A percentile compares a stretch with the other conserved stretches of the same genome.
phyloP scores from a whole-genome alignment of 2,113 vertebrate species.

The Ahaetulla prasina region DNA sequence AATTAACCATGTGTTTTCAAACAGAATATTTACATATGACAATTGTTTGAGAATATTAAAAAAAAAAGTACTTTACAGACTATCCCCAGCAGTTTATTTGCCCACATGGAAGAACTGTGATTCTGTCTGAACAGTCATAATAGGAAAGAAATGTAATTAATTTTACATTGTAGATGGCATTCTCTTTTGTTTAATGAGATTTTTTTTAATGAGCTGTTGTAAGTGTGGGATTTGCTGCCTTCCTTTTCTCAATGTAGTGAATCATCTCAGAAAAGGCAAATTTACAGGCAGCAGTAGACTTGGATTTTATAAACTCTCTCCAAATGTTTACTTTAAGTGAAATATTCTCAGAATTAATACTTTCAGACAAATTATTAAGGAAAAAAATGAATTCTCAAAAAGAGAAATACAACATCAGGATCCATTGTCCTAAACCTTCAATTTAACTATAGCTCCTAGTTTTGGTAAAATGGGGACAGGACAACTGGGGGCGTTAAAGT shows the following conservation, averaged over 20 bases:
- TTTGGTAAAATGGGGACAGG: background rate
- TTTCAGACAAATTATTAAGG: background rate
- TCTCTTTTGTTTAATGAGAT: conserved; percentile 45
- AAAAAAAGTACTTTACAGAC: conserved; percentile 1
- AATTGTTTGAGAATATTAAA: conserved; percentile 34
- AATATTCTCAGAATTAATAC: background rate
- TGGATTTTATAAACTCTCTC: background rate
- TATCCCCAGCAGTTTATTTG: background rate
- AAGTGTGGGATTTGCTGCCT: conserved; percentile 37
- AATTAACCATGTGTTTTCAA: conserved; percentile 39
- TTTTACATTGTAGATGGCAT: conserved; percentile 39
- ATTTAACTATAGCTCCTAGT: background rate
- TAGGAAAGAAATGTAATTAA: background rate
- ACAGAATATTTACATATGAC: conserved; percentile 37
- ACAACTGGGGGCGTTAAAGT: background rate
- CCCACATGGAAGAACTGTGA: conserved; percentile 13
- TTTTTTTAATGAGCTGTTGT: conserved; percentile 33
- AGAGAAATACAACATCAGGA: background rate
- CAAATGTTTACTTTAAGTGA: background rate
- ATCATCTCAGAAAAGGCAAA: conserved; percentile 40
- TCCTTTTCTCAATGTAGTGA: conserved; percentile 44
- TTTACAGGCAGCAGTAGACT: background rate
- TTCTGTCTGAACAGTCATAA: background rate
- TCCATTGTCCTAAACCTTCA: background rate
- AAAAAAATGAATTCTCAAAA: background rate